Base-by-base conservation (phyloP, 2,797 vertebrate species). In the Aythya fuligula region DNA sequence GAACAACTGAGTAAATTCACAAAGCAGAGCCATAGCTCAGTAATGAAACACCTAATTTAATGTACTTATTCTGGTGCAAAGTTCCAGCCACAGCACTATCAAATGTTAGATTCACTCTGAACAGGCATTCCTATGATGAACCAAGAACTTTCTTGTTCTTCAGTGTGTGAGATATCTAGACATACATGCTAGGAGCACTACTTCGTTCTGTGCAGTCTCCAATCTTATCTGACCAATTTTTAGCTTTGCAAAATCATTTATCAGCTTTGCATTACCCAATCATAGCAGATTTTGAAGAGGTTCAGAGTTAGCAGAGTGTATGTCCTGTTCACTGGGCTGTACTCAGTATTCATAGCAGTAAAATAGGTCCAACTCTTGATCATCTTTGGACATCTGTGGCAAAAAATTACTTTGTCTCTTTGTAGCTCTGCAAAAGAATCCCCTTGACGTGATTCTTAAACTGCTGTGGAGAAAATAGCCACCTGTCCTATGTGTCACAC, bases 1-100 rank as follows among this genome's bases (percentile, higher is more conserved):
- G 66, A 87, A 65, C 53, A 83, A 24, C 34, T 38, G 74, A 83
- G 16, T 78, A 36, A 66, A 49, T 92, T 92, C 56, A 70, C 21
- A 88, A 70, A 82, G 25, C 54, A 89, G 30, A 34, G n/a, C 38
- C 61, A 36, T 51, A 77, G 75, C 56, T 82, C 67, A 87, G 82
- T 71, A 90, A 85, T 34, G 6, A 93, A 87, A 54, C 49, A 66
- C n/a, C 28, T 67, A 53, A 57, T 70, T 71, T 28, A 89, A 69
- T 62, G 38, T 83, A 66, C 91, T 94, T 94, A 57, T 85, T 75
- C 72, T 85, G 85, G 82, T 75, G 85, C 45, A 51, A 70, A 86
- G 27, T 75, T 89, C 76, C 89, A 87, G 53, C 38, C 3, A 9
- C 54, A 93, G 69, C 39, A 60, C 65, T 79, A 36, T 71, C 60